These are phyloP conservation scores for Nebria brevicollis DNA, from an alignment of 2,888 invertebrate genomes.

Conservation along the genomic window DNA sequence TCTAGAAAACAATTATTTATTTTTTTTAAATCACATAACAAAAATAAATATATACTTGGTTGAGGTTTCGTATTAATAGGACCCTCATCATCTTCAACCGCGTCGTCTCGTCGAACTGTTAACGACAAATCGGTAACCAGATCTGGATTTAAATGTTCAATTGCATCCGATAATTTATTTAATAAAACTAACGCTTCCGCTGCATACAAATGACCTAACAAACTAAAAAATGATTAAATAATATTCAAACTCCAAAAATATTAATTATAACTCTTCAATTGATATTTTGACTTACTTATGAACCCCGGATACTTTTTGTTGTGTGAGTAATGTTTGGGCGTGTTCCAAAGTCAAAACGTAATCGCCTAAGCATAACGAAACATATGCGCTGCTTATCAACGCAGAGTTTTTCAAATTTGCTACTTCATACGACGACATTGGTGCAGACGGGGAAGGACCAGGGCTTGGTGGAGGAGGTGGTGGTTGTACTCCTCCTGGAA, in stretches of 20 bases:
- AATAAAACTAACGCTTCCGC: constrained; percentile 87
- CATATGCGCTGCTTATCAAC: constrained; percentile 84
- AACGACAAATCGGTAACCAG: constrained; percentile 70
- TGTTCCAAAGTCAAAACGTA: constrained; percentile 81
- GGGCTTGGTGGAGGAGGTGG: constrained; percentile 60
- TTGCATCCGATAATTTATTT: constrained; percentile 84
- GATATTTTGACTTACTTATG: constrained; percentile 66
- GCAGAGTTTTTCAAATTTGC: constrained; percentile 73
- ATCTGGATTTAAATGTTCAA: constrained; percentile 83
- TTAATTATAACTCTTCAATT: too few relatives aligned
- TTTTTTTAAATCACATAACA: not conserved
- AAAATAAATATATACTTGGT: constrained; percentile 52
- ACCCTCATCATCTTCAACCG: constrained; percentile 61
- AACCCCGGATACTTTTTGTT: constrained; percentile 76
- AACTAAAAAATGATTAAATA: constrained; percentile 62
- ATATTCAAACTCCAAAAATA: not conserved
- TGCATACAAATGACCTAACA: constrained; percentile 88
- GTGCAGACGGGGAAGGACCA: constrained; percentile 70
- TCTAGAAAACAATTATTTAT: constrained; percentile 57
- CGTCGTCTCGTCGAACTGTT: constrained; percentile 61
- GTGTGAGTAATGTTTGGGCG: constrained; percentile 77
- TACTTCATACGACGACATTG: constrained; percentile 70
- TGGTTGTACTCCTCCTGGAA: constrained; percentile 60
- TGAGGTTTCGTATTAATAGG: constrained; percentile 58
- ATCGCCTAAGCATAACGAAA: constrained; percentile 85